Conservation (phyloP, 2,888 invertebrate species). For the Tipula unca region DNA sequence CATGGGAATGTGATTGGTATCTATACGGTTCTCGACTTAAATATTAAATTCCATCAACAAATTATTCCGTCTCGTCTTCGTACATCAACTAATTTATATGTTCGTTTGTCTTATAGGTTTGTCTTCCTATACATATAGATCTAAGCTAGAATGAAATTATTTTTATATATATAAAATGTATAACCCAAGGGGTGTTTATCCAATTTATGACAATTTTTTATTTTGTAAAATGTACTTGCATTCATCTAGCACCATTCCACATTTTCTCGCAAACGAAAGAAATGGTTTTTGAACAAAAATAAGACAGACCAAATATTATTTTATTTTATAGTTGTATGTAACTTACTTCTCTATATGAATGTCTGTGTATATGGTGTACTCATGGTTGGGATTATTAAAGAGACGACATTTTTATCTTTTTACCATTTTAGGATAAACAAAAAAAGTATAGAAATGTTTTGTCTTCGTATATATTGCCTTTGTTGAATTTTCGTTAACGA, state of each 20-base stretch:
- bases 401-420: conserved; percentile 8
- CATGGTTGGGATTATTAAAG: background rate
- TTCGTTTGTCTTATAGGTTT: background rate
- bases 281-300: background rate
- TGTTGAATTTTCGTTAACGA: background rate
- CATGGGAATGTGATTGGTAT: background rate
- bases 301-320: background rate
- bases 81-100: background rate
- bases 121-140: background rate
- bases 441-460: background rate
- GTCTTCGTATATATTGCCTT: background rate
- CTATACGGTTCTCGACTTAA: background rate
- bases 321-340: background rate
- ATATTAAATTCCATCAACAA: background rate
- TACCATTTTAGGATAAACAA: background rate
- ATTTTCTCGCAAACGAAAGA: background rate
- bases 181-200: background rate
- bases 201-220: background rate
- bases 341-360: background rate
- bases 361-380: background rate
- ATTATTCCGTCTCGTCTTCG: background rate
- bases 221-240: background rate
- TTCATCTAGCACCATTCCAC: background rate
- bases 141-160: background rate
- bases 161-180: background rate